Base-by-base conservation (phyloP, 2,113 vertebrate species). In the Cyprinodon tularosa region DNA sequence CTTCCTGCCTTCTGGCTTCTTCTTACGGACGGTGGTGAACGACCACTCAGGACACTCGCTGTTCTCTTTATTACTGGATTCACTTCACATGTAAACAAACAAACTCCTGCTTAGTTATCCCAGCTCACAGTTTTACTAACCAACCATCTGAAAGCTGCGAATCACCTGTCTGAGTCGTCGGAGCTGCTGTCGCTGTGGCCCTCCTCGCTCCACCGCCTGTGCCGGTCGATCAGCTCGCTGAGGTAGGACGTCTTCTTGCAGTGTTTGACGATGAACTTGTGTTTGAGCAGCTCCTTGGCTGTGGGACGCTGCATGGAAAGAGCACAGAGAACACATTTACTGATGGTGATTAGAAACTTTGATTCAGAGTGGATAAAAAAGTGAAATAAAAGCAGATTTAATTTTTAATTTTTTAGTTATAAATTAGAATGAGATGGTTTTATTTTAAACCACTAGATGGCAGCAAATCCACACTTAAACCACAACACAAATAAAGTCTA, bases 211-310 rank as follows among this genome's bases (percentile, higher is more conserved):
- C 97, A 98, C 66, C 97, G 94, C 88, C 97, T 95, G 90, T 96
- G 96, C 67, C 98, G 89, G 90, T 99, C 98, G 0, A 99, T 97
- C 74, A 99, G 91, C 92, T 99, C 98, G 3, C 96, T 97, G 9
- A 99, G 96, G 93, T 97, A 99, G 36, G 97, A 98, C 39, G 96
- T 98, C 95, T 98, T 99, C 94, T 98, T 99, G 76, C 96, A 96
- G 86, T 98, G 94, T 81, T 97, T 97, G 2, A 95, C 88, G 82
- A 99, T 97, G 91, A 97, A 99, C 92, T 96, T 98, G 95, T 99
- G 97, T 85, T 98, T 99, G 45, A 99, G 95, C n/a, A 99, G 90
- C 86, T 99, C 98, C 74, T 96, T 97, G 77, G 98, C 97, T 10
- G 97, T 97, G 0, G 98, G 98, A 86, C 97, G 96, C 97, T 99